These are phyloP conservation scores for Psix sp. DNA, from an alignment of 1,140 invertebrate genomes.

Conservation along the genomic window DNA sequence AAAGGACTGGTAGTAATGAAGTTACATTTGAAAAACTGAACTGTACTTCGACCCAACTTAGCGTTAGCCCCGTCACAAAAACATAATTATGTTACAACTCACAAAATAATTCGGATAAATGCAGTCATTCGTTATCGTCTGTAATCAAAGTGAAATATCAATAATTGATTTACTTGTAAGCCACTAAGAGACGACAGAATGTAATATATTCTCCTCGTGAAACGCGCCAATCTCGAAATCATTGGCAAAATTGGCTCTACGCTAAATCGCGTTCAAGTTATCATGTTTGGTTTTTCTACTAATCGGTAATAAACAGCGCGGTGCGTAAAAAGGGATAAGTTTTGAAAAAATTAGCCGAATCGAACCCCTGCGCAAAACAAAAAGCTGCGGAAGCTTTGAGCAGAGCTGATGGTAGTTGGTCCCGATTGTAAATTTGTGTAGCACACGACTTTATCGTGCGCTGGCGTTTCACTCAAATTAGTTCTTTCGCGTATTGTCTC, in stretches of 20 bases:
- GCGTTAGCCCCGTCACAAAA: too few species aligned
- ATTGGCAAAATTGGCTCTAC: conserved; percentile 4
- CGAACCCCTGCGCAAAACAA: conserved; percentile 39
- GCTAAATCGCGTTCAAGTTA: conserved; percentile 10
- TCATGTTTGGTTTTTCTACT: neutral
- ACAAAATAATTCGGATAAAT: too few species aligned
- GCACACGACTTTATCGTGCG: conserved; percentile 43
- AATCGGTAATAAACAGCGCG: conserved; percentile 7
- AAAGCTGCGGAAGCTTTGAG: conserved; percentile 38
- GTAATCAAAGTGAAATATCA: too few species aligned
- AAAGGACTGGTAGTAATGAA: too few species aligned
- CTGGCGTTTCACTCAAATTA: conserved; percentile 61
- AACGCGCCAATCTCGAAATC: neutral
- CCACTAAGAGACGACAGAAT: neutral
- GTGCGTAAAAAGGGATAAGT: neutral
- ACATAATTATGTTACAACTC: too few species aligned
- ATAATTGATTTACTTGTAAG: neutral
- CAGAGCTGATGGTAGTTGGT: conserved; percentile 34
- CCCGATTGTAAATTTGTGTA: conserved; percentile 53
- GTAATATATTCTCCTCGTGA: neutral
- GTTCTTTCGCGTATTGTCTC: conserved; percentile 59
- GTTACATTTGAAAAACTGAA: too few species aligned
- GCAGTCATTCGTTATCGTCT: too few species aligned
- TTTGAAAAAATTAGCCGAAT: conserved; percentile 50
- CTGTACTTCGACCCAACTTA: too few species aligned